phyloP scores from a whole-genome alignment of 1,140 invertebrate genomes.

The Heliothis subflexa region DNA sequence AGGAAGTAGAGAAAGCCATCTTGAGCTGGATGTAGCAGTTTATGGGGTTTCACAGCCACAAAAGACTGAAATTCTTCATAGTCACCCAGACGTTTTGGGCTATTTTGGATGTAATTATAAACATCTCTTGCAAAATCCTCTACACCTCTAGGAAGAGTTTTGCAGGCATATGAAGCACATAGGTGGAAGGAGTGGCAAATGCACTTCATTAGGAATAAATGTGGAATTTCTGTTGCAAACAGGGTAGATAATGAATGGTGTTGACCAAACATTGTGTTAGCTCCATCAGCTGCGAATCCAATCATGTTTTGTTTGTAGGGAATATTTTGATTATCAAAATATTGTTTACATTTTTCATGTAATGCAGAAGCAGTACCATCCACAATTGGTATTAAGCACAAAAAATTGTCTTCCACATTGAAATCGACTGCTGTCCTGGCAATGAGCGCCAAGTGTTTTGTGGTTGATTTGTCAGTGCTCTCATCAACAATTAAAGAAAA shows the following conservation, averaged over 20 bases:
- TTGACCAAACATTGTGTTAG: conserved; percentile 51
- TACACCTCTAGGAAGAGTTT: conserved; percentile 54
- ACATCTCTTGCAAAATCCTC: conserved; percentile 59
- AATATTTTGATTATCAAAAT: conserved; percentile 64
- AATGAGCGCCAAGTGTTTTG: conserved; percentile 69
- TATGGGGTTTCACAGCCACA: no score
- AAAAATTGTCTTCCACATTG: conserved; percentile 58
- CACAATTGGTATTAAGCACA: conserved; percentile 57
- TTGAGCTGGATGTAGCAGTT: conserved; percentile 57
- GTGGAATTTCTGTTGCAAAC: conserved; percentile 53
- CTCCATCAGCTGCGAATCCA: conserved; percentile 74
- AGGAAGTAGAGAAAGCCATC: conserved; percentile 52
- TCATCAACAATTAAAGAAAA: conserved; percentile 77
- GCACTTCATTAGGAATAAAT: conserved; percentile 69
- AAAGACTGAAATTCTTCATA: conserved; percentile 60
- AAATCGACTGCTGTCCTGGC: conserved; percentile 49
- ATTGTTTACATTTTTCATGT: conserved; percentile 39
- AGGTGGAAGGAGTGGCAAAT: conserved; percentile 70
- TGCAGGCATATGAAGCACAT: conserved; percentile 59
- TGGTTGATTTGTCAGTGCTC: conserved; percentile 64
- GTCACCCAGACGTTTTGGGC: conserved; percentile 56
- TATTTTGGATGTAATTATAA: conserved; percentile 58
- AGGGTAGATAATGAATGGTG: conserved; percentile 52
- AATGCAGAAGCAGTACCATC: conserved; percentile 54
- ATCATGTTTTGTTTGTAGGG: conserved; percentile 74